Base-by-base conservation (phyloP, 2,888 invertebrate genomes). In the Scrobipalpa costella region DNA sequence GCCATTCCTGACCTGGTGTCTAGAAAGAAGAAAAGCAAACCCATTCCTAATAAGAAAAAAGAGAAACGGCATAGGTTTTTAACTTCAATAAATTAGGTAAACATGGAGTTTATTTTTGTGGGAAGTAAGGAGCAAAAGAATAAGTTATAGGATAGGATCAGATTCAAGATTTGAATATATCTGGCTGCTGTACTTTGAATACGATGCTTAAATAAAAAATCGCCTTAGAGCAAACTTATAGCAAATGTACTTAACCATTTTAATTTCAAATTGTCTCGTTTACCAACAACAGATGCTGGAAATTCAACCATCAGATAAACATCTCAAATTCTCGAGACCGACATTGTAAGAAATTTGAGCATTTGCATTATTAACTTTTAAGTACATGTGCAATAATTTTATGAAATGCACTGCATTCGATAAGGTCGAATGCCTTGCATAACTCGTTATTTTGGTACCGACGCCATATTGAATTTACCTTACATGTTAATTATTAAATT, bases 341-440 rank as follows among this genome's bases (percentile, higher is more conserved):
- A 27, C 27, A 27, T 27, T 27, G 27, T 27, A 27, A 27, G 27
- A 27, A 27, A 3, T 27, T 27, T 27, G 27, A 27, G 5, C 27
- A 8, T n/a, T 19, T 19, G 17, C 11, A 19, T 50, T 61, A 63
- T 62, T 64, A 17, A 38, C 2, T 17, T 17, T 33, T 27, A 27
- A 34, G 15, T 40, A 58, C 47, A 57, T 50, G 59, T 11, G 58
- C 38, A 62, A 64, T 52, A 47, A 52, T 57, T 62, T 59, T 47
- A 52, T 34, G 34, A 55, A 47, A 17, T 34, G 17, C 33, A 34
- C 49, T 58, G 11, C 17, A 44, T 50, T 38, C 55, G 57, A 27
- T 62, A 63, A 65, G 63, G 65, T 65, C 65, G 44, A 60, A 63
- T 47, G 17, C 40, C 65, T 65, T 60, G 65, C 62, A 63, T 65